Evolutionary conservation across 2,888 invertebrate species (phyloP), one percentile per base, ranked within the genome.

Genomic region (Diarsia rubi): DNA sequence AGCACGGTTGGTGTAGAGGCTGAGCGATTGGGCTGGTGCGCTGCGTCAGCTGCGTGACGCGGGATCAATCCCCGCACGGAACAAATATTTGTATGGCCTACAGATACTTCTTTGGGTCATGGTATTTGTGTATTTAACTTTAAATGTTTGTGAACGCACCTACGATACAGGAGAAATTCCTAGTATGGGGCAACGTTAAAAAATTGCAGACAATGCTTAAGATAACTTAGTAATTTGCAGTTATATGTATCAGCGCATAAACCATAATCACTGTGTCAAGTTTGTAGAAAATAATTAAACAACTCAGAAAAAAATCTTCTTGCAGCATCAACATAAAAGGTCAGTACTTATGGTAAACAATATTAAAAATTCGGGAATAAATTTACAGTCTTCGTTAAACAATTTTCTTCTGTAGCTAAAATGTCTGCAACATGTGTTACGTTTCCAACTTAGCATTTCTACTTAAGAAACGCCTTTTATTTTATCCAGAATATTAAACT

Each of bases 401-500:
- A 12, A 45, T 73, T 80, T 80, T 65, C n/a, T 42, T 73, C 21
- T 11, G 11, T 37, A 54, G 24, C 65, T 81, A 60, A 47, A 11
- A 78, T 52, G 60, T 74, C n/a, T 54, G 37, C 44, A 65, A 45
- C 81, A 65, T 31, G 49, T 72, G 47, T 49, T 79, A 54, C 52
- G 27, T 65, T 52, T 1, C 2, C 4, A 60, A 81, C 52, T 62
- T 65, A 44, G 24, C 31, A 37, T 47, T 67, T 12, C 5, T 63
- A 57, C 37, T 47, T 60, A 75, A 14, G n/a, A 68, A 64, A 21
- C 54, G 45, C n/a, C 14, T 68, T 62, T 66, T 64, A 67, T 66
- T 73, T 66, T 44, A 75, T 57, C 62, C 44, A 47, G 60, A 31
- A 68, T 54, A 73, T 24, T 70, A 77, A 49, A 63, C 12, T 68